These are phyloP conservation scores for Xerus rutilus DNA, from an alignment of 2,797 vertebrate species.

Conservation along the genomic window DNA sequence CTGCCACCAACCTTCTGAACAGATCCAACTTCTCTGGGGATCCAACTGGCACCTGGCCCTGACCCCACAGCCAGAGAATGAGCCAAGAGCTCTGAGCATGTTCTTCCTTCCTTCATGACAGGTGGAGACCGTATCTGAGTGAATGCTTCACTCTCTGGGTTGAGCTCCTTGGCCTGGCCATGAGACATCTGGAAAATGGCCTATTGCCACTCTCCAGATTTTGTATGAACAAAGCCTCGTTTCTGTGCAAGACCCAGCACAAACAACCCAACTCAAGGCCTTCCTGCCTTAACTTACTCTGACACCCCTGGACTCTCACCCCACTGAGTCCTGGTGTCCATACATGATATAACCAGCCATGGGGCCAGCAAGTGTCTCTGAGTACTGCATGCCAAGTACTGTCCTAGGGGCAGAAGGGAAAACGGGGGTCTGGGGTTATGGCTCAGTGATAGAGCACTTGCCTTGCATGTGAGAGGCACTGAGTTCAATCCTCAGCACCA, in stretches of 20 bases:
- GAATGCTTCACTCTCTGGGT: background rate
- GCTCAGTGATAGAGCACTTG: too few species aligned
- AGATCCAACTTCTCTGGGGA: background rate
- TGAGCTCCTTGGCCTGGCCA: background rate
- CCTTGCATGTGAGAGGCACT: too few species aligned
- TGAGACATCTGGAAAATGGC: constrained; percentile 18
- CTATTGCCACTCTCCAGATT: background rate
- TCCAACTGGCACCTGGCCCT: background rate
- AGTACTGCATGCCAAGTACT: background rate
- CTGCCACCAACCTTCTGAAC: background rate
- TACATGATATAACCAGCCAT: background rate
- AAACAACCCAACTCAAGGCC: background rate
- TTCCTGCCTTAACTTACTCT: background rate
- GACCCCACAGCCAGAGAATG: background rate
- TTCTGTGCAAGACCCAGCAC: background rate
- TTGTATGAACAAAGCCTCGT: constrained; percentile 9
- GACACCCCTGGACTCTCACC: background rate
- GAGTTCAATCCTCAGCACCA: too few species aligned
- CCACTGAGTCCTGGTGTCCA: background rate
- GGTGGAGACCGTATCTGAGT: background rate
- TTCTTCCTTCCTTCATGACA: background rate
- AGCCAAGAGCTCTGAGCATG: background rate
- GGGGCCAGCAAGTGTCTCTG: background rate
- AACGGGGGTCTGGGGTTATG: too few species aligned
- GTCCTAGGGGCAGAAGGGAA: background rate